Evolutionary conservation across 1,140 invertebrate species (phyloP), one percentile per base, ranked within the genome.

Genomic region (Heliconius hewitsoni): DNA sequence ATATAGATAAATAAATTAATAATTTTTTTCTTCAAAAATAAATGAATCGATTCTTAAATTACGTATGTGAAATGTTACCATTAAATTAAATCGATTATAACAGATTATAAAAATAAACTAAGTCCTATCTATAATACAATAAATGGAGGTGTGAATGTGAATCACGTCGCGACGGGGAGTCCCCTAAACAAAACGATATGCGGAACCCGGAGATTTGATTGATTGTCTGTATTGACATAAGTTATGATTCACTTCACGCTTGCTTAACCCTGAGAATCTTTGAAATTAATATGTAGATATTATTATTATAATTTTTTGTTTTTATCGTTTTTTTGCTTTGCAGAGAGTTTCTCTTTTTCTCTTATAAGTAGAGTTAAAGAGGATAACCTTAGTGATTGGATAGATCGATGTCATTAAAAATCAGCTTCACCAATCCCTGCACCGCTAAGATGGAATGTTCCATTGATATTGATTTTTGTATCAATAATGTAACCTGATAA

Each of bases 211-310:
- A n/a, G 27, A 13, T 27, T 66, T 66, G 60, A 66, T 66, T 66
- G 60, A 66, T 66, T 66, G 23, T 66, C 60, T 66, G 60, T 66
- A 66, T 66, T 66, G 60, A 66, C 60, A 66, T 66, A 66, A 66
- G 60, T 66, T 66, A 66, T 66, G 60, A 66, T 66, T 66, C 60
- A 66, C 60, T 66, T 66, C 60, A 66, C 60, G 60, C 60, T 27
- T 30, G 60, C 27, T 66, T 66, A 66, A 13, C 60, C 13, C 60
- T 66, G 13, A 66, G 60, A 66, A 23, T 27, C 55, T 66, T 66
- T 30, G 23, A 66, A 66, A 66, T 66, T 66, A 66, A 66, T 66
- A 66, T 66, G 13, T 3, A 52, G 50, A 19, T 46, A 46, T 46
- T 46, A 37, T 46, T 16, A 1, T 19, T 19, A 19, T 8, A 19